Evolutionary conservation across 2,888 invertebrate genomes (phyloP).

Genomic region (Heliconius aoede): DNA sequence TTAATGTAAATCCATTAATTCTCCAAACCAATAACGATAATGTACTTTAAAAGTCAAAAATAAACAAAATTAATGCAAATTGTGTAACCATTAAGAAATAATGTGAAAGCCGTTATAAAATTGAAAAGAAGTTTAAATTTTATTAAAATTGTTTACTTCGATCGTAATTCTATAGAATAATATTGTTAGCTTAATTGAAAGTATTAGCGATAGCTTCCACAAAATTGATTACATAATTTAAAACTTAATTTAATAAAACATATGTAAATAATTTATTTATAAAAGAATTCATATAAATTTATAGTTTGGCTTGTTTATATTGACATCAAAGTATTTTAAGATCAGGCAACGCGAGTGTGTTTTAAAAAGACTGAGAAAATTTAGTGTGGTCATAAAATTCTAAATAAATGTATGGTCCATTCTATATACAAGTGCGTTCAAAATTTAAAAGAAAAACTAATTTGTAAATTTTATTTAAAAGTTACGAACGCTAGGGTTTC

Average conservation of each 20-base stretch:
- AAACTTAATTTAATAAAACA: not conserved
- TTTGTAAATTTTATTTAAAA: not conserved
- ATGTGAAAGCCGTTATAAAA: not conserved
- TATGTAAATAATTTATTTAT: not conserved
- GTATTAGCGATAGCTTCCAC: not conserved
- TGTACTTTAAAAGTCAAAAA: constrained; percentile 9
- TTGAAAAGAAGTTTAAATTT: constrained; percentile 25
- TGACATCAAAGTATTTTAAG: not conserved
- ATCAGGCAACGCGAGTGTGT: not conserved
- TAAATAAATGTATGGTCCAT: not conserved
- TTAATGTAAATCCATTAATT: constrained; percentile 6
- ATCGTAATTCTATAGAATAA: constrained; percentile 10
- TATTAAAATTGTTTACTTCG: constrained; percentile 28
- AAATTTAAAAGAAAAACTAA: not conserved
- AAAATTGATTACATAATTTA: not conserved
- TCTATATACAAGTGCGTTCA: not conserved
- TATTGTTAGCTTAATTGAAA: constrained; percentile 28
- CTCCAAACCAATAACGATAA: not conserved
- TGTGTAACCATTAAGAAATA: constrained; percentile 12
- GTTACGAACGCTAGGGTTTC: not conserved
- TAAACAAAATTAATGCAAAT: constrained; percentile 23
- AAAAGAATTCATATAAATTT: not conserved
- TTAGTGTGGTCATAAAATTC: not conserved
- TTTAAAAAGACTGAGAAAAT: not conserved
- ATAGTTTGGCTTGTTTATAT: not conserved